Percentiles rank a stretch among this genome's conserved stretches.
Conservation (phyloP, 35 echinoderm and acorn worm genomes). For the Heliocidaris erythrogramma region DNA sequence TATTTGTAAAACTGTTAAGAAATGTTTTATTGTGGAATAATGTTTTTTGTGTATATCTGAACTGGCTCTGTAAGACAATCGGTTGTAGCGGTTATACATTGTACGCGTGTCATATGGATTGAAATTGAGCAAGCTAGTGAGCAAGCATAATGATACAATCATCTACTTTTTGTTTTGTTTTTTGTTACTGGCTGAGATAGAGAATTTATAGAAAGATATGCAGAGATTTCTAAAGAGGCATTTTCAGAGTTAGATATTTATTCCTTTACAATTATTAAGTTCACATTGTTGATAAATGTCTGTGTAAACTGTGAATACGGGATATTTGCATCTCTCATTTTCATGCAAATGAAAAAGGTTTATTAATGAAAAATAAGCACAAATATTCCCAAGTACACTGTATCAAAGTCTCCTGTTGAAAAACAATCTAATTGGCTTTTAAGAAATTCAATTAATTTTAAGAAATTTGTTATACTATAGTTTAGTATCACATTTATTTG, state of each 20-base stretch:
- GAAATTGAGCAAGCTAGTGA: background rate
- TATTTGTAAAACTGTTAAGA: conserved; percentile 13
- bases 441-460: too few relatives aligned
- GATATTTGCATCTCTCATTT: too few relatives aligned
- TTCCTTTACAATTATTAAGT: too few relatives aligned
- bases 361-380: background rate
- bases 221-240: background rate
- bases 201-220: background rate
- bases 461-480: too few relatives aligned
- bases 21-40: conserved; percentile 6
- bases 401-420: too few relatives aligned
- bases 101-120: background rate
- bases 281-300: too few relatives aligned
- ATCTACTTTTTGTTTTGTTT: background rate
- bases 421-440: too few relatives aligned
- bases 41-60: conserved; percentile 9
- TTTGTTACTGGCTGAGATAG: background rate
- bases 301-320: too few relatives aligned
- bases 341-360: too few relatives aligned
- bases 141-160: background rate
- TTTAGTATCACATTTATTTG: too few relatives aligned
- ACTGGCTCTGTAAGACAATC: background rate
- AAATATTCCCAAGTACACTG: background rate
- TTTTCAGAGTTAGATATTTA: too few relatives aligned
- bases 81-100: background rate